phyloP scores from a whole-genome alignment of 2,113 vertebrate species.

The Gracilinanus agilis region DNA sequence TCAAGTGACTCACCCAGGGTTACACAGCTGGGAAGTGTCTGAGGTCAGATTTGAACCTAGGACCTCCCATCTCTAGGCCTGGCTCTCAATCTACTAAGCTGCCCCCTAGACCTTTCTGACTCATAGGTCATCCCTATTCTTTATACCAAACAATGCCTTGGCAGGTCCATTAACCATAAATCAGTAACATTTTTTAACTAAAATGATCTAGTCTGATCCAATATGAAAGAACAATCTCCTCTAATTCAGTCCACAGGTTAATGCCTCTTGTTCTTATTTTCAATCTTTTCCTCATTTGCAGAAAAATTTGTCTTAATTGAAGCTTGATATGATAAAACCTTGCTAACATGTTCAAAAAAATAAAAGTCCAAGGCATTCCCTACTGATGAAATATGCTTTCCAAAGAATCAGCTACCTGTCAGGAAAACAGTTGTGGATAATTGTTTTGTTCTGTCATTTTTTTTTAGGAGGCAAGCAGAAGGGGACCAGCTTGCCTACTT shows the following conservation, averaged over 20 bases:
- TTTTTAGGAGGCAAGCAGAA: conserved; percentile 16
- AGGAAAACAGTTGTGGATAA: conserved; percentile 22
- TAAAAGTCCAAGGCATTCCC: conserved; percentile 52
- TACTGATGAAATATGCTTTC: conserved; percentile 56
- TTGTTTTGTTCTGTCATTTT: conserved; percentile 6
- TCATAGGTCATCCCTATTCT: not conserved
- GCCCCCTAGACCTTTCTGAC: not conserved
- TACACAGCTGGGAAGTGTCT: too few species aligned
- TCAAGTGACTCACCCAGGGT: too few species aligned
- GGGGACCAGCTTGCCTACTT: not conserved
- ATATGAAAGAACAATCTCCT: not conserved
- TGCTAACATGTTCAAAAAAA: conserved; percentile 32
- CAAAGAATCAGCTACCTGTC: conserved; percentile 67
- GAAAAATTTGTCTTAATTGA: not conserved
- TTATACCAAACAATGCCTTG: not conserved
- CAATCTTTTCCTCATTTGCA: not conserved
- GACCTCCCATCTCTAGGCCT: too few species aligned
- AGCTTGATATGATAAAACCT: conserved; percentile 15
- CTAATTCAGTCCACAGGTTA: not conserved
- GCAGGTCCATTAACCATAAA: not conserved
- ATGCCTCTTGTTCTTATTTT: not conserved
- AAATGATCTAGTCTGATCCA: not conserved
- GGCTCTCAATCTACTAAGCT: not conserved
- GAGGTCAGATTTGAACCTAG: too few species aligned
- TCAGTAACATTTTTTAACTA: not conserved